Evolutionary conservation across 2,113 vertebrate genomes (phyloP), one percentile per base, ranked within the genome.

Genomic region (Dascyllus trimaculatus): DNA sequence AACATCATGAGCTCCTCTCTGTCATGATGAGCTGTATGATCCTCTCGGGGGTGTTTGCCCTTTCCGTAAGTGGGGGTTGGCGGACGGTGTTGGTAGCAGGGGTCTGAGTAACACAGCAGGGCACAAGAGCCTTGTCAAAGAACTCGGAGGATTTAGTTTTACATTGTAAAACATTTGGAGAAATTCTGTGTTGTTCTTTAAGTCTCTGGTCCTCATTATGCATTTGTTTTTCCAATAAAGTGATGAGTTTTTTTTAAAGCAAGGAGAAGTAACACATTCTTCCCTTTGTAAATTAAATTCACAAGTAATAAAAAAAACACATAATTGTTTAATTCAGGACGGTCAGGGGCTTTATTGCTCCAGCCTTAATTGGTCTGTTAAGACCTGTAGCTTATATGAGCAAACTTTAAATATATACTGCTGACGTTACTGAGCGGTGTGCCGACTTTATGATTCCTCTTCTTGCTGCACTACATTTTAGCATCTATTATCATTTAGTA

Each of bases 31-130:
- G 59, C 72, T 67, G 66, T 53, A 71, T 80, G 77, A 81, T 85
- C 88, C 88, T 90, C 91, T 62, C 70, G 83, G 85, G 83, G 90
- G 79, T 68, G 59, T 88, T 87, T 92, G 88, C 65, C 87, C 88
- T 92, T 92, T 92, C 15, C 18, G 73, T 89, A 77, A 88, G 84
- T 73, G 26, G 65, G 53, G 74, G 81, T 69, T 24, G 78, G 73
- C n/a, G 74, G 60, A 65, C 4, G 35, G 72, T 78, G 71, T 78
- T 82, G 46, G 67, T 62, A 78, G 83, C 69, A 72, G 87, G 75
- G 78, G 84, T 88, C 84, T 53, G 63, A 85, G 88, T 85, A 88
- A 92, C 78, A 70, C 83, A 67, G 87, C 71, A 46, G 82, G 81
- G 45, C 56, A 38, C 32, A 10, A 62, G 45, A 45, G 29, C 35